phyloP scores from a whole-genome alignment of 2,888 invertebrate genomes.

The Cyclophora albipunctata region DNA sequence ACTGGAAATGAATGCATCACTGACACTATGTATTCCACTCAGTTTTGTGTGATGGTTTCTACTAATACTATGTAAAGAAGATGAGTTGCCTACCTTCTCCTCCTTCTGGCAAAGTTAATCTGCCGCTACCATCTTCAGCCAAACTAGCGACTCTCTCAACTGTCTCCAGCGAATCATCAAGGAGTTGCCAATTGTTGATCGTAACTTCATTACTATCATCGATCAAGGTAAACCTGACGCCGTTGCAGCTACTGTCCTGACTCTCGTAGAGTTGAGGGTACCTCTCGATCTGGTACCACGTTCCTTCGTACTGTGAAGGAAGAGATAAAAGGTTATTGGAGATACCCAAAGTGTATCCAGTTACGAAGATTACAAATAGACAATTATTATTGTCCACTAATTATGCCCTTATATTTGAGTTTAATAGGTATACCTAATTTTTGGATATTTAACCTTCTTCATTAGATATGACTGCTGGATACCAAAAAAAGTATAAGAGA shows the following conservation, averaged over 20 bases:
- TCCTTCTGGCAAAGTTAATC: slow-evolving; percentile 33
- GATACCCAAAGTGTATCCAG: no score
- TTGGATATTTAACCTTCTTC: no score
- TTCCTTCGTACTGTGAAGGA: slow-evolving; percentile 48
- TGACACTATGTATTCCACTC: no score
- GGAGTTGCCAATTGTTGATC: slow-evolving; percentile 53
- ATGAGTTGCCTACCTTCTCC: slow-evolving; percentile 30
- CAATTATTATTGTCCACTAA: no score
- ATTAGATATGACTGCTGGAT: no score
- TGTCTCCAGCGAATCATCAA: slow-evolving; percentile 34
- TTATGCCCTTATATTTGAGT: no score
- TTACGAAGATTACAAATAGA: no score
- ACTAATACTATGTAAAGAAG: no score
- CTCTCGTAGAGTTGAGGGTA: slow-evolving; percentile 42
- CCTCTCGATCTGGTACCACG: slow-evolving; percentile 56
- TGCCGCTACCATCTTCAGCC: slow-evolving; percentile 36
- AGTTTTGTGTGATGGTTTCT: no score
- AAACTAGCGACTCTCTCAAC: slow-evolving; percentile 43
- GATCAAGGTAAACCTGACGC: slow-evolving; percentile 38
- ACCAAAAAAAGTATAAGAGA: no score
- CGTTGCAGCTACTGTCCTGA: slow-evolving; percentile 37
- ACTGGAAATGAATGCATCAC: no score
- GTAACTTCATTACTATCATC: slow-evolving; percentile 29
- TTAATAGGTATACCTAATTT: no score
- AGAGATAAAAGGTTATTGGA: background rate